These are phyloP conservation scores for Scortum barcoo DNA, from an alignment of 2,113 vertebrate species.

Conservation along the genomic window DNA sequence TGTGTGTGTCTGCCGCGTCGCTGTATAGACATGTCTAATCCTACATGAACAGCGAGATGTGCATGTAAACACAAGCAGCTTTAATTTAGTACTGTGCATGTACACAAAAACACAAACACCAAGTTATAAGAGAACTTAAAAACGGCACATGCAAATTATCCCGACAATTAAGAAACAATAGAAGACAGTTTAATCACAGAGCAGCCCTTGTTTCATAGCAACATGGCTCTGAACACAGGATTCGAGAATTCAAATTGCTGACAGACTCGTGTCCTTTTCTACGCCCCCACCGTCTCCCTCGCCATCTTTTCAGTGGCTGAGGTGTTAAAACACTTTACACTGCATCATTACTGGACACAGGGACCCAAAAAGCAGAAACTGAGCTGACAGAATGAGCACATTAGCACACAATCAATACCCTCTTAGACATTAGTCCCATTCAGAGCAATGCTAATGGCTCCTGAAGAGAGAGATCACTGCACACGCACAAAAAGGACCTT, in stretches of 20 bases:
- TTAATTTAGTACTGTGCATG: background rate
- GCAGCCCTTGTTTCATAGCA: constrained; percentile 85
- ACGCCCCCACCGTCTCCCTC: constrained; percentile 52
- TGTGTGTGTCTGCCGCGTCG: background rate
- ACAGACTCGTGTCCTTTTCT: constrained; percentile 70
- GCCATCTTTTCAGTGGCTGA: constrained; percentile 48
- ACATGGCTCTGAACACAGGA: constrained; percentile 75
- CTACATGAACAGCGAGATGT: background rate
- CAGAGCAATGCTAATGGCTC: constrained; percentile 16
- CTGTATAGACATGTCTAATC: constrained; percentile 8
- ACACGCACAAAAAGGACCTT: background rate
- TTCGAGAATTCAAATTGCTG: constrained; percentile 69
- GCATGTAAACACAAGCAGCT: constrained; percentile 17
- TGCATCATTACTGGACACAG: constrained; percentile 44
- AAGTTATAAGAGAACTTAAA: constrained; percentile 67
- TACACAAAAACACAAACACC: constrained; percentile 17
- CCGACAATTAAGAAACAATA: constrained; percentile 81
- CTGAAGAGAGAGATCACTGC: background rate
- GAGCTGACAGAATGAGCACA: constrained; percentile 19
- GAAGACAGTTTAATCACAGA: constrained; percentile 85
- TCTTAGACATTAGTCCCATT: constrained; percentile 3
- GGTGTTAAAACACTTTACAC: constrained; percentile 53
- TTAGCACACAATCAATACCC: constrained; percentile 9
- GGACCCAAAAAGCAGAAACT: constrained; percentile 21
- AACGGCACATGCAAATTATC: constrained; percentile 57